Conservation (phyloP, 2,888 invertebrate genomes). For the Laothoe populi region DNA sequence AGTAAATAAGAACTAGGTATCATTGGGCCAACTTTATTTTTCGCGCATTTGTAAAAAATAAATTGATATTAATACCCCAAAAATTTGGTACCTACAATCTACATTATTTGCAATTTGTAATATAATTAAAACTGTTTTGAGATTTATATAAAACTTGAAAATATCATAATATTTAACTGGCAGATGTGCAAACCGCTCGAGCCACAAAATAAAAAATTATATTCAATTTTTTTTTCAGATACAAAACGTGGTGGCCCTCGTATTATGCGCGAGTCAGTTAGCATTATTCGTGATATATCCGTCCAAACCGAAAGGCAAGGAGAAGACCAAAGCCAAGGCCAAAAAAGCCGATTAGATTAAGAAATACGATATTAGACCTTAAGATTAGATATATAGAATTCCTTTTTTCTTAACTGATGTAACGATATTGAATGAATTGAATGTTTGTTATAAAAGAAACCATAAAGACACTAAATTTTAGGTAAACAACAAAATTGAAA, state of each 20-base stretch:
- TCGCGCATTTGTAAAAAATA: too few species aligned
- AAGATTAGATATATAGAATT: constrained; percentile 1
- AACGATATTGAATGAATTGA: neutral
- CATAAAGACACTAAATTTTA: too few species aligned
- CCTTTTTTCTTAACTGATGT: neutral
- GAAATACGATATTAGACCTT: neutral
- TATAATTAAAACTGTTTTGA: too few species aligned
- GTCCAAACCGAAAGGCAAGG: constrained; percentile 70
- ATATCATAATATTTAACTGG: too few species aligned
- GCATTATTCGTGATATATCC: constrained; percentile 89
- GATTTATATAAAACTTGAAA: too few species aligned
- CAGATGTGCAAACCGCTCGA: too few species aligned
- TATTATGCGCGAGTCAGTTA: constrained; percentile 86
- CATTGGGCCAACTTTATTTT: too few species aligned
- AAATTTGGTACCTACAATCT: too few species aligned
- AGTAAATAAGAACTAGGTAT: too few species aligned
- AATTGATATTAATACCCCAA: too few species aligned
- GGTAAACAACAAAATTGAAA: too few species aligned
- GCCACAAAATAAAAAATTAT: neutral
- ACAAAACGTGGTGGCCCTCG: constrained; percentile 88
- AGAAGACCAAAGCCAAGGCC: constrained; percentile 60
- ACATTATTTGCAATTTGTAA: too few species aligned
- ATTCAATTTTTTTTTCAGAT: constrained; percentile 75
- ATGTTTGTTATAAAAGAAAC: neutral
- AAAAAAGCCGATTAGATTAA: constrained; percentile 63